Base-by-base conservation (phyloP, 2,113 vertebrate species). In the Erinaceus europaeus region DNA sequence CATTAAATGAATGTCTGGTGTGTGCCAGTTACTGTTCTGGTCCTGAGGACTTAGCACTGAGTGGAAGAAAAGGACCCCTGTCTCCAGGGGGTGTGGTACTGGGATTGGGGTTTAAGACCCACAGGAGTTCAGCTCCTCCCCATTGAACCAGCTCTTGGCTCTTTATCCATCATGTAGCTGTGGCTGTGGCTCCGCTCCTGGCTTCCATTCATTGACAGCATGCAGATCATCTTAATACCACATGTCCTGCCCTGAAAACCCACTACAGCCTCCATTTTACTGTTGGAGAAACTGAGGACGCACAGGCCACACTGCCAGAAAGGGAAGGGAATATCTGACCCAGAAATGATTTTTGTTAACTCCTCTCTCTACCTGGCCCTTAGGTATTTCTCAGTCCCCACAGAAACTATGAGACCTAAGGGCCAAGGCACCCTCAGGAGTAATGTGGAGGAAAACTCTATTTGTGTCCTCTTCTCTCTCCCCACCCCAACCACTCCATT, bases 21-120 rank as follows among this genome's bases (percentile, higher is more conserved):
- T 21, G 2, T 25, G 27, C 50, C 73, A 50, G 53, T 50, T 17
- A 12, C 29, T 29, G 29, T 36, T 21, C 59, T n/a, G 32, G 67
- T 23, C 50, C 25, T 9, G 9, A 42, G 10, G 14, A 42, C 53
- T 11, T 3, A 15, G 44, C 17, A 32, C 0, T 2, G 32, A 9
- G 9, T 46, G 17, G 13, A 44, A 20, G 46, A 25, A 42, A 27
- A 48, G 2, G 4, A 25, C 27, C n/a, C 53, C n/a, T 25, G 18
- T 12, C 34, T n/a, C 52, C 61, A 4, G 10, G 6, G 74, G 32
- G 5, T 1, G 0, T 9, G 55, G 44, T 3, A 0, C 0, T 21
- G 32, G 36, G 0, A 1, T 2, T 5, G 53, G 61, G 64, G 53
- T 6, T 1, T 1, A 29, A 14, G 27, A 32, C 44, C 36, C 74